phyloP scores from a whole-genome alignment of 1,140 invertebrate genomes.

The Sitophilus oryzae region DNA sequence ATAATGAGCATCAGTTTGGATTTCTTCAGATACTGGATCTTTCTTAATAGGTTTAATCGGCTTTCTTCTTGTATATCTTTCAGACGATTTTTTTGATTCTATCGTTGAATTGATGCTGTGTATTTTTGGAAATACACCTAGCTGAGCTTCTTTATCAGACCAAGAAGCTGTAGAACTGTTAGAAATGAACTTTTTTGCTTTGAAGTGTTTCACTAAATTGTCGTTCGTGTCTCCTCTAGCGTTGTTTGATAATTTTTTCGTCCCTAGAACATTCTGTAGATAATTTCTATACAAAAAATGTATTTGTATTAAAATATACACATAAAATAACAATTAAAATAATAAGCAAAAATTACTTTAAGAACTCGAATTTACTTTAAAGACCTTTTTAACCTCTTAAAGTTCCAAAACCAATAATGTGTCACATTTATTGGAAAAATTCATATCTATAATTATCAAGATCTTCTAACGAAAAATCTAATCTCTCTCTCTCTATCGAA shows the following conservation, averaged over 20 bases:
- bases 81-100: background rate
- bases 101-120: background rate
- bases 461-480: too few relatives aligned
- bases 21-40: conserved; percentile 22
- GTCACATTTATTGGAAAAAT: too few relatives aligned
- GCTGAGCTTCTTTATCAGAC: too few relatives aligned
- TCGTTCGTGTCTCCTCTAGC: conserved; percentile 7
- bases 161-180: conserved; percentile 1
- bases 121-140: background rate
- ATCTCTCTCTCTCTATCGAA: too few relatives aligned
- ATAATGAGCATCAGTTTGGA: conserved; percentile 24
- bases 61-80: background rate
- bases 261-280: background rate
- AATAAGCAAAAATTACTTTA: too few relatives aligned
- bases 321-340: background rate
- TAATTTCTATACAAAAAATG: conserved; percentile 5
- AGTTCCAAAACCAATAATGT: too few relatives aligned
- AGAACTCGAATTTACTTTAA: too few relatives aligned
- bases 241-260: conserved; percentile 1
- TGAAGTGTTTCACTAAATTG: conserved; percentile 16
- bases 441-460: too few relatives aligned
- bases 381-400: too few relatives aligned
- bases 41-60: background rate
- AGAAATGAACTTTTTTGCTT: conserved; percentile 13
- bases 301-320: background rate